Base-by-base conservation (phyloP, 2,797 vertebrate species). In the Gila robusta region DNA sequence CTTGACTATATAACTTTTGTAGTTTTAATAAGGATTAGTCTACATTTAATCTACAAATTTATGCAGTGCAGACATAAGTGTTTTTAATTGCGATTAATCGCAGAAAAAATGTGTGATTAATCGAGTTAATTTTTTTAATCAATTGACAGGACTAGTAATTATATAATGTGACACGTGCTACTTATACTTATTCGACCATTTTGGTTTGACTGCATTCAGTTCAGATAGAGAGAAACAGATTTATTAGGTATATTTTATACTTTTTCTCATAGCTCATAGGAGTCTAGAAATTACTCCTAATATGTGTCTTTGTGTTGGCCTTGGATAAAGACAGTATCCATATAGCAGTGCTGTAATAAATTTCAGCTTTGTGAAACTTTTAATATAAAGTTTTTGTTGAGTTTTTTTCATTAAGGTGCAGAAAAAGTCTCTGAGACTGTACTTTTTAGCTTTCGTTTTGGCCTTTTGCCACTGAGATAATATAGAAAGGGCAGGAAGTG, bases 351-450 rank as follows among this genome's bases (percentile, higher is more conserved):
- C 28, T 77, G 73, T 66, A 83, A 77, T 66, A 74, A 2, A 77
- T 77, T 54, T 84, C 73, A 67, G 62, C 62, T 84, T 67, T 84
- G 16, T 77, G 82, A 77, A 67, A 47, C 35, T 77, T 44, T 77
- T 84, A 28, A 84, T 84, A 84, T 69, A 69, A 67, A 56, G 37
- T 28, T 84, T 52, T 52, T 49, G 39, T 64, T 35, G 37, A 26
- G 77, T 35, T 59, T 82, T 81, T 71, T 62, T 76, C 41, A 47
- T 59, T n/a, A 70, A 41, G 79, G 72, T 74, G 71, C 26, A 44
- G 52, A 66, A 82, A 71, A 82, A 79, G 78, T 82, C 81, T 88
- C 67, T 26, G 23, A 76, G 47, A 74, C 66, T 32, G 21, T 56
- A 44, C 28, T 37, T 67, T 56, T 41, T 32, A 5, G 52, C 62